phyloP scores from a whole-genome alignment of 2,797 vertebrate genomes.

The Onychomys leucogaster region DNA sequence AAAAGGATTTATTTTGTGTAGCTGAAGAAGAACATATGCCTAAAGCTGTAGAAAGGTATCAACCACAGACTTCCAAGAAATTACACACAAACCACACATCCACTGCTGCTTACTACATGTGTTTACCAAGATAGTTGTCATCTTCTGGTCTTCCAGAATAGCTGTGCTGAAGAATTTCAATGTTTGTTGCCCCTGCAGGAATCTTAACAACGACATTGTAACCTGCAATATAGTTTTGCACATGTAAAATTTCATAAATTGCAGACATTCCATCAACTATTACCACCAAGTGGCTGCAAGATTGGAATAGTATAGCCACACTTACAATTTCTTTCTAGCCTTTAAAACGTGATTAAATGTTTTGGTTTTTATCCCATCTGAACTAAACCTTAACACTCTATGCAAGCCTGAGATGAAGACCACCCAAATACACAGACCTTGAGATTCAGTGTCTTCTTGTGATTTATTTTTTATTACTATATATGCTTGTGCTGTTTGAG shows the following conservation, averaged over 20 bases:
- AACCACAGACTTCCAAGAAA: constrained; percentile 48
- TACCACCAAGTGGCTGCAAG: not conserved
- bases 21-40: not conserved
- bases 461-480: too few species aligned
- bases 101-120: constrained; percentile 46
- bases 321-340: not conserved
- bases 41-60: not conserved
- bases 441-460: not conserved
- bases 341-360: not conserved
- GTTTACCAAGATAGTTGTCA: constrained; percentile 98
- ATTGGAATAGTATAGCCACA: not conserved
- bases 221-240: constrained; percentile 88
- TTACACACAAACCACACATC: constrained; percentile 25
- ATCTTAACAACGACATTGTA: constrained; percentile 96
- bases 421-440: not conserved
- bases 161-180: constrained; percentile 97
- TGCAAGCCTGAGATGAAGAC: not conserved
- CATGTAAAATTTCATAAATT: constrained; percentile 73
- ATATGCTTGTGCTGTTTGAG: too few species aligned
- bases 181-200: constrained; percentile 96
- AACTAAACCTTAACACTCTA: not conserved
- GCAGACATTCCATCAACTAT: not conserved
- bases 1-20: not conserved
- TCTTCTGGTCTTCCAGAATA: constrained; percentile 97
- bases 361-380: not conserved